Evolutionary conservation across 2,113 vertebrate species (phyloP).

Genomic region (Nerophis lumbriciformis): DNA sequence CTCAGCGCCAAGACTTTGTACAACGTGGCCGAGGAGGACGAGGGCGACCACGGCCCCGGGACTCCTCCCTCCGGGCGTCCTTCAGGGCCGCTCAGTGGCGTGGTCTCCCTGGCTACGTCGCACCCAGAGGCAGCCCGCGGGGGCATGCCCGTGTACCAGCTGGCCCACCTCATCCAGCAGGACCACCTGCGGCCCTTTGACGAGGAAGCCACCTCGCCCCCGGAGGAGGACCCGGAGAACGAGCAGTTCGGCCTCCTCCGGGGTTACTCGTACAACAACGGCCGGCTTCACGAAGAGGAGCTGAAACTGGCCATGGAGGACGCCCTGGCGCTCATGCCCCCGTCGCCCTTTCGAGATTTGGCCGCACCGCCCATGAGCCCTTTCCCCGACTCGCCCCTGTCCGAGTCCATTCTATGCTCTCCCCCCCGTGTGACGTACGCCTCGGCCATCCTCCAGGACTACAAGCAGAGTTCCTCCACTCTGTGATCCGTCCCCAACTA

Average conservation of each 20-base stretch:
- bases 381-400: slow-evolving; percentile 83
- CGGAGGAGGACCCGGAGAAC: slow-evolving; percentile 63
- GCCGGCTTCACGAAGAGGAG: slow-evolving; percentile 78
- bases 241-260: slow-evolving; percentile 86
- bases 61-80: slow-evolving; percentile 79
- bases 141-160: slow-evolving; percentile 60
- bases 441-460: slow-evolving; percentile 88
- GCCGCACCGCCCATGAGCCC: slow-evolving; percentile 71
- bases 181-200: slow-evolving; percentile 74
- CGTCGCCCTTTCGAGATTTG: slow-evolving; percentile 89
- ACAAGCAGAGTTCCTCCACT: slow-evolving; percentile 93
- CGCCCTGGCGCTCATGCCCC: slow-evolving; percentile 85
- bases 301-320: slow-evolving; percentile 79
- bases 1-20: slow-evolving; percentile 89
- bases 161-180: slow-evolving; percentile 66
- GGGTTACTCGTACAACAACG: slow-evolving; percentile 82
- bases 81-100: slow-evolving; percentile 53
- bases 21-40: slow-evolving; percentile 87
- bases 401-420: slow-evolving; percentile 86
- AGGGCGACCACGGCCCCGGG: slow-evolving; percentile 72
- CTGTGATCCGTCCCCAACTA: slow-evolving; percentile 66
- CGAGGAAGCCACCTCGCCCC: slow-evolving; percentile 69
- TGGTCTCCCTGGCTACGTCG: slow-evolving; percentile 61
- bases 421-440: slow-evolving; percentile 82
- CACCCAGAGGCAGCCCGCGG: slow-evolving; percentile 59